Base-by-base conservation (phyloP, 2,888 invertebrate genomes). In the Onchidella celtica region DNA sequence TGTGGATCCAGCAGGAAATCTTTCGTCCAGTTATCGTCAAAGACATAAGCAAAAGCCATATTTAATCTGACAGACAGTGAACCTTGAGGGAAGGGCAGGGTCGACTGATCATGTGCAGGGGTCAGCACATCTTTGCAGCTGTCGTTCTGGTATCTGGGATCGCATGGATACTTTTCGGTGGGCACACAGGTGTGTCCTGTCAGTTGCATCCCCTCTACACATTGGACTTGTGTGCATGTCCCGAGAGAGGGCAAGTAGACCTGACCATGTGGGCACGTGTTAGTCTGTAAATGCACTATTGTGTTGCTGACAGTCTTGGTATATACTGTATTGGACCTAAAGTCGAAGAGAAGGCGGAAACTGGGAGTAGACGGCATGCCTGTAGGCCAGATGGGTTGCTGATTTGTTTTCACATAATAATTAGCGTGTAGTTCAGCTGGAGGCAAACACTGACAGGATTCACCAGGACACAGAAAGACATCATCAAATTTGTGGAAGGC, bases 331-430 rank as follows among this genome's bases (percentile, higher is more conserved):
- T 11, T 38, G n/a, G 69, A 59, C 17, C 34, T 59, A 61, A 70
- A 78, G 61, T 70, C 59, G 29, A 61, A 61, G 14, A 78, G 32
- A 40, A 77, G 24, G 9, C 68, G 77, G 40, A 36, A 66, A 24
- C 55, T 77, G 34, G 77, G 2, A 11, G 32, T 17, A n/a, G n/a
- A 1, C 2, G 24, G n/a, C n/a, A n/a, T n/a, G n/a, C n/a, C n/a
- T n/a, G n/a, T n/a, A n/a, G n/a, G n/a, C n/a, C n/a, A n/a, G n/a
- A n/a, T n/a, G n/a, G n/a, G n/a, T n/a, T n/a, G n/a, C n/a, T n/a
- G n/a, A n/a, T n/a, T n/a, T n/a, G n/a, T n/a, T n/a, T n/a, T n/a
- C n/a, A n/a, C n/a, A n/a, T n/a, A n/a, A n/a, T n/a, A n/a, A n/a
- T n/a, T n/a, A n/a, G n/a, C n/a, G n/a, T n/a, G n/a, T n/a, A n/a